Percentiles rank a stretch among this genome's conserved stretches.
Evolutionary conservation across 1,140 invertebrate species (phyloP).

Genomic region (Coptotermes formosanus): DNA sequence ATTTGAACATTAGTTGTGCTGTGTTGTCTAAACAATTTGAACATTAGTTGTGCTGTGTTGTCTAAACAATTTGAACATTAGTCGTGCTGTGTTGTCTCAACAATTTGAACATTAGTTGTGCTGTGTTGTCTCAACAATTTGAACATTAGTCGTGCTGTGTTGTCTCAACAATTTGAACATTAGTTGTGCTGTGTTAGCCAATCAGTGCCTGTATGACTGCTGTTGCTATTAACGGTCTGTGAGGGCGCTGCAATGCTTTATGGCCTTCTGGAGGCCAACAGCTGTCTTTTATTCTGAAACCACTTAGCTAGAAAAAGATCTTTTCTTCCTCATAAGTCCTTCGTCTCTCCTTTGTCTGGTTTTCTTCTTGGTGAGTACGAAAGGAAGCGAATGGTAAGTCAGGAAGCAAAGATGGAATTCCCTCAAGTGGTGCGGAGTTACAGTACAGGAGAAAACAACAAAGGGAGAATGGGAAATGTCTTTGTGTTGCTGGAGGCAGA

Average conservation of each 20-base stretch:
- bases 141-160: no score
- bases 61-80: no score
- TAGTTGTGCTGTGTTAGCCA: no score
- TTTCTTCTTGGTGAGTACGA: neutral
- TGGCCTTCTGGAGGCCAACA: neutral
- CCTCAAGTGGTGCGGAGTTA: slow-evolving; percentile 13
- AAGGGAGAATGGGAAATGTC: neutral
- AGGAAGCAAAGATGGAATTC: slow-evolving; percentile 14
- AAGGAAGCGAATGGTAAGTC: neutral
- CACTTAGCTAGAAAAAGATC: neutral
- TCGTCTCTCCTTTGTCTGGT: neutral
- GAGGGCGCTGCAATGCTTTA: neutral
- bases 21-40: no score
- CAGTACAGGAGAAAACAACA: slow-evolving; percentile 6
- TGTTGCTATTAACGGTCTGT: no score
- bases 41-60: no score
- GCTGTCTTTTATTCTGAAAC: neutral
- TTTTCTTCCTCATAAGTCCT: neutral
- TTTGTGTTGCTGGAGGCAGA: slow-evolving; percentile 1
- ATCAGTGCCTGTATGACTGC: no score
- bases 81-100: no score
- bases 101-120: no score
- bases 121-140: no score
- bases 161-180: no score
- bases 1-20: no score